phyloP scores from a whole-genome alignment of 2,888 invertebrate species.

The Candidula unifasciata region DNA sequence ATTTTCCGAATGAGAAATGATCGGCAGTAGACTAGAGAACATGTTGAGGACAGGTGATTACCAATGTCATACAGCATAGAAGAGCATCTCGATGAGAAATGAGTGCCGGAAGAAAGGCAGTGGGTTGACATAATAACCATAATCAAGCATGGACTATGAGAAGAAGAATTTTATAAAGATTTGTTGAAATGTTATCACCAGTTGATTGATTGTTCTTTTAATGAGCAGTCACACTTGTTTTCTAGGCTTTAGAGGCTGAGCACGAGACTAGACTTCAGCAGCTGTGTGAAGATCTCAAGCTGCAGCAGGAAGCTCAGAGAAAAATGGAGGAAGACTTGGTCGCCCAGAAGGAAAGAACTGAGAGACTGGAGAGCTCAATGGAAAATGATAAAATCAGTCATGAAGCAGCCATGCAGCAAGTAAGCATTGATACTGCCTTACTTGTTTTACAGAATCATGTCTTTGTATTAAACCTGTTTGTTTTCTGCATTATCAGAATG shows the following conservation, averaged over 20 bases:
- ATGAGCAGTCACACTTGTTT: neutral
- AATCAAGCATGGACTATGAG: neutral
- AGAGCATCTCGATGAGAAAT: too few species aligned
- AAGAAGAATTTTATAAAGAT: too few species aligned
- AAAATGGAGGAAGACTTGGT: constrained; percentile 51
- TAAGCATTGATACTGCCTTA: neutral
- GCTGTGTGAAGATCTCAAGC: constrained; percentile 50
- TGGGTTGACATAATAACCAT: neutral
- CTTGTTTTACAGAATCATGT: too few species aligned
- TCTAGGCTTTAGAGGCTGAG: constrained; percentile 41
- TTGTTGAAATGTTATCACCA: too few species aligned
- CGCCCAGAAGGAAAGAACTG: constrained; percentile 32
- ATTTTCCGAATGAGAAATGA: too few species aligned
- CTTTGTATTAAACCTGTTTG: too few species aligned
- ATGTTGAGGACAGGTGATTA: too few species aligned
- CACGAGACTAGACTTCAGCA: constrained; percentile 40
- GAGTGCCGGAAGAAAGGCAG: too few species aligned
- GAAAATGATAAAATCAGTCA: constrained; percentile 35
- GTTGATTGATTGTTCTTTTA: too few species aligned
- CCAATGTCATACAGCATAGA: too few species aligned
- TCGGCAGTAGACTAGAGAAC: too few species aligned
- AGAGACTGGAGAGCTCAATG: constrained; percentile 47
- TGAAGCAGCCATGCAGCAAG: constrained; percentile 25
- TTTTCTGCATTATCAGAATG: too few species aligned
- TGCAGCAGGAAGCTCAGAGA: constrained; percentile 47